Conservation (phyloP, 2,888 invertebrate species). For the Drosophila mimetica region DNA sequence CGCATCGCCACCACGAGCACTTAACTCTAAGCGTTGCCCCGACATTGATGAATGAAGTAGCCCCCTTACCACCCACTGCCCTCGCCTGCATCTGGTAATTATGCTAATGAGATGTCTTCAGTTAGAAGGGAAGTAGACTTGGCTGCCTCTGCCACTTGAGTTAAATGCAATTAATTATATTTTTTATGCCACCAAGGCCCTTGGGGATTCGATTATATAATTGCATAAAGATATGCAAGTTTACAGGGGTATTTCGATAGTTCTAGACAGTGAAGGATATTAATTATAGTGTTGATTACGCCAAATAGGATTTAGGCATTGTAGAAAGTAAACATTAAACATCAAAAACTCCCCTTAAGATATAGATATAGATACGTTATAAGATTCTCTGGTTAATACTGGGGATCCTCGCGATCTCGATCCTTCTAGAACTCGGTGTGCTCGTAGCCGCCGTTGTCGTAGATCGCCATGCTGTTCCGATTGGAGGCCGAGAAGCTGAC, state of each 20-base stretch:
- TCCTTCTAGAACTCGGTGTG: constrained; percentile 50
- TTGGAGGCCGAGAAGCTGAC: constrained; percentile 53
- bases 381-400: constrained; percentile 38
- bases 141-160: constrained; percentile 60
- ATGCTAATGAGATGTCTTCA: constrained; percentile 71
- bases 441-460: constrained; percentile 74
- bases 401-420: neutral
- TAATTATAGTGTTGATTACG: constrained; percentile 2
- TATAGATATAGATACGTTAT: neutral
- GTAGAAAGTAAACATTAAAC: too few species aligned
- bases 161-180: constrained; percentile 76
- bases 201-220: constrained; percentile 31
- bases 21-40: constrained; percentile 62
- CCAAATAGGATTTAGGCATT: neutral
- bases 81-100: constrained; percentile 60
- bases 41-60: constrained; percentile 72
- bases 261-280: neutral
- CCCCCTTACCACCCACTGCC: neutral
- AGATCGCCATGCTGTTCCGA: constrained; percentile 59
- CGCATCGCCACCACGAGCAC: constrained; percentile 60
- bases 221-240: constrained; percentile 12
- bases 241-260: neutral
- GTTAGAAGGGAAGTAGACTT: constrained; percentile 60
- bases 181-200: constrained; percentile 53
- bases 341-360: neutral